phyloP scores from a whole-genome alignment of 2,797 vertebrate species.

The Prunella strophiata region DNA sequence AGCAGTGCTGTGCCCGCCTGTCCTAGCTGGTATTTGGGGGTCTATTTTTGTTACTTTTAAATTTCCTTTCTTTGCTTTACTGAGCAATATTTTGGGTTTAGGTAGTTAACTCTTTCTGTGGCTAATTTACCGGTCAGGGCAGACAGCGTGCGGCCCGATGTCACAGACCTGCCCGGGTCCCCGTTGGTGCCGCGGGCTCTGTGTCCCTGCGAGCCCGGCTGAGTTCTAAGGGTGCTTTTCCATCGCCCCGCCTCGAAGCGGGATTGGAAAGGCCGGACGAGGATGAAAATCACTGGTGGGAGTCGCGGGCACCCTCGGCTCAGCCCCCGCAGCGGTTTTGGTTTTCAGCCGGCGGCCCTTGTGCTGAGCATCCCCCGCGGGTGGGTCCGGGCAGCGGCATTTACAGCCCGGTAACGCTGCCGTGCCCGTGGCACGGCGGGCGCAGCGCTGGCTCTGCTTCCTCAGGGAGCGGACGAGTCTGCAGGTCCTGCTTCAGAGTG shows the following conservation, averaged over 20 bases:
- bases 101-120: not conserved
- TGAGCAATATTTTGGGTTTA: not conserved
- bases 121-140: accelerated
- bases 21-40: not conserved
- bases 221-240: no score
- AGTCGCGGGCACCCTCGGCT: not conserved
- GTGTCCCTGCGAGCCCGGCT: not conserved
- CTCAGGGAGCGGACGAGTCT: not conserved
- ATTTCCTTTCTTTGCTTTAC: not conserved
- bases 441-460: not conserved
- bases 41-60: not conserved
- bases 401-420: no score
- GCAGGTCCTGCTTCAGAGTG: not conserved
- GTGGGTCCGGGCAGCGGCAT: not conserved
- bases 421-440: not conserved
- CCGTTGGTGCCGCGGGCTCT: not conserved
- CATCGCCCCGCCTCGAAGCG: not conserved
- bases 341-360: no score
- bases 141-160: not conserved
- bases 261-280: not conserved
- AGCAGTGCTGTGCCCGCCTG: not conserved
- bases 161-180: not conserved
- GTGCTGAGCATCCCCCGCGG: not conserved
- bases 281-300: not conserved
- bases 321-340: not conserved